Conservation (phyloP, 2,888 invertebrate genomes). For the Melieria picta region DNA sequence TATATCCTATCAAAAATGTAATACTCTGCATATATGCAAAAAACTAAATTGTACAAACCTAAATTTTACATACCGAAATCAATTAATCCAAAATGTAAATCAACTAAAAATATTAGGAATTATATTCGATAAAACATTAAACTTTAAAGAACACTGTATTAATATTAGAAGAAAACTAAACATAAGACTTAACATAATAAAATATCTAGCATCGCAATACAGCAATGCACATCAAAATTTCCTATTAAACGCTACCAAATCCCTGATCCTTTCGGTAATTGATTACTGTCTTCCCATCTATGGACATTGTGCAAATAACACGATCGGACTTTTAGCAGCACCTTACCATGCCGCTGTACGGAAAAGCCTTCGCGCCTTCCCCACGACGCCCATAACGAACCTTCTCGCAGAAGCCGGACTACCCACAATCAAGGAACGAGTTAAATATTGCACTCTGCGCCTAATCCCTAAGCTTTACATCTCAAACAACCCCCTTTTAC, state of each 20-base stretch:
- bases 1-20: constrained; percentile 5
- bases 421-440: neutral
- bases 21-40: neutral
- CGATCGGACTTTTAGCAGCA: neutral
- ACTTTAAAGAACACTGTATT: neutral
- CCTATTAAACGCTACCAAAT: neutral
- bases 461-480: neutral
- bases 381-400: neutral
- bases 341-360: constrained; percentile 3
- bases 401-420: constrained; percentile 3
- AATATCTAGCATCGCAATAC: neutral
- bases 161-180: neutral
- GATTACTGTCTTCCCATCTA: neutral
- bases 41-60: neutral
- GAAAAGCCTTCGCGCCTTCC: constrained; percentile 1
- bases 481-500: neutral
- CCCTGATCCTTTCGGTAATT: neutral
- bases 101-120: neutral
- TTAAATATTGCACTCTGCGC: neutral
- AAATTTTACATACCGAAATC: neutral
- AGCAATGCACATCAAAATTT: neutral
- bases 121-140: constrained; percentile 1
- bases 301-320: too few relatives aligned
- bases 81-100: constrained; percentile 1
- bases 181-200: neutral